Conservation (phyloP, 2,797 vertebrate genomes). For the Capromys pilorides region DNA sequence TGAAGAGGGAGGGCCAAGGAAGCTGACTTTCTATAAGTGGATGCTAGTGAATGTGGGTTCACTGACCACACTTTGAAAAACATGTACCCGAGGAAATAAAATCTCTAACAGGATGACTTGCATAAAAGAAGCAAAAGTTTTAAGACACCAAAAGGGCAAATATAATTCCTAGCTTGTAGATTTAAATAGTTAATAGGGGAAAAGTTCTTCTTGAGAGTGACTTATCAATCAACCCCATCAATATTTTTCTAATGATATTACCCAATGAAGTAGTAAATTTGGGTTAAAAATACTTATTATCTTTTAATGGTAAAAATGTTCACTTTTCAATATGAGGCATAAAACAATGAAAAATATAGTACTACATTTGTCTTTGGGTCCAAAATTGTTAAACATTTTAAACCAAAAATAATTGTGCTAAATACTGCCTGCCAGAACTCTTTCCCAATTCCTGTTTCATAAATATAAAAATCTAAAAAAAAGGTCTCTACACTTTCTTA, state of each 20-base stretch:
- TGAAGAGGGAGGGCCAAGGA: neutral
- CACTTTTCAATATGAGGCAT: constrained; percentile 24
- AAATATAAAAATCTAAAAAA: constrained; percentile 65
- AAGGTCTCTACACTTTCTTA: constrained; percentile 27
- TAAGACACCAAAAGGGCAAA: constrained; percentile 42
- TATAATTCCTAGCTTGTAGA: neutral
- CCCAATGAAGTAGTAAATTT: constrained; percentile 1
- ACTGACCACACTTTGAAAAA: neutral
- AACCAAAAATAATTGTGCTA: constrained; percentile 65
- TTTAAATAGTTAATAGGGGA: constrained; percentile 6
- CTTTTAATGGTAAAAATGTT: constrained; percentile 19
- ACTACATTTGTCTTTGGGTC: neutral
- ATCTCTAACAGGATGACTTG: neutral
- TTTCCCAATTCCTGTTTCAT: constrained; percentile 57
- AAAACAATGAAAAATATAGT: constrained; percentile 33
- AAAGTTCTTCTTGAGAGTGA: constrained; percentile 23
- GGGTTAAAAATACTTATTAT: constrained; percentile 14
- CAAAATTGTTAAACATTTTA: constrained; percentile 54
- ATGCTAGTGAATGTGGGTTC: neutral
- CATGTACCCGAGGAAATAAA: neutral
- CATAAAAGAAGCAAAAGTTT: constrained; percentile 46
- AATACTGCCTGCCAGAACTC: neutral
- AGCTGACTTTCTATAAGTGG: neutral
- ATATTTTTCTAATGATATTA: neutral
- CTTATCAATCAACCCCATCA: neutral